phyloP scores from a whole-genome alignment of 2,888 invertebrate genomes.

The Tetragnatha montana region DNA sequence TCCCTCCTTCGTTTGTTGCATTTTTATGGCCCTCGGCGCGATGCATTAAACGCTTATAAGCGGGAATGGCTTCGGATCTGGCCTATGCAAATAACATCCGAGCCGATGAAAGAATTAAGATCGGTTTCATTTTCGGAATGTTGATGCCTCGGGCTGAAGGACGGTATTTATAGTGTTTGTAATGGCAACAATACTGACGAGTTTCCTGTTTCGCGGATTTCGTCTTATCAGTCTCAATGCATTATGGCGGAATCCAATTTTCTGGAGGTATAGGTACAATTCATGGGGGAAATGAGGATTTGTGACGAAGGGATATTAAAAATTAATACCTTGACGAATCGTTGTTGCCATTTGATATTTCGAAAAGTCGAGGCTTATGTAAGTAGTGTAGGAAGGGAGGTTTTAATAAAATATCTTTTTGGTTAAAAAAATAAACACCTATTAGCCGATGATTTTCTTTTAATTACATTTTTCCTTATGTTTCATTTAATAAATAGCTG shows the following conservation, averaged over 20 bases:
- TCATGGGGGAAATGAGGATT: too few relatives aligned
- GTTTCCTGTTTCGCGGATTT: constrained; percentile 15
- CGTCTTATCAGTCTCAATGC: not conserved
- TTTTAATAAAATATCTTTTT: too few relatives aligned
- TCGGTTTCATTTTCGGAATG: constrained; percentile 18
- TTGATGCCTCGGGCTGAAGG: constrained; percentile 28
- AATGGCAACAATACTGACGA: constrained; percentile 12
- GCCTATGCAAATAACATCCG: constrained; percentile 38
- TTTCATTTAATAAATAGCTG: too few relatives aligned
- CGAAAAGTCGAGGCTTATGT: too few relatives aligned
- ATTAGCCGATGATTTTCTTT: too few relatives aligned
- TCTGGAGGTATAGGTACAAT: not conserved
- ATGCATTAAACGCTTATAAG: constrained; percentile 53
- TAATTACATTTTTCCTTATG: too few relatives aligned
- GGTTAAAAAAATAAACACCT: too few relatives aligned
- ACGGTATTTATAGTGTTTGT: constrained; percentile 38
- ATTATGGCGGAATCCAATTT: not conserved
- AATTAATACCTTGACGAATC: too few relatives aligned
- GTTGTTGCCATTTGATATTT: too few relatives aligned
- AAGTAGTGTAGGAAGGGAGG: too few relatives aligned
- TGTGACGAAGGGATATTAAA: too few relatives aligned
- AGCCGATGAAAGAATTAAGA: constrained; percentile 47
- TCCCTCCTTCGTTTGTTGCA: not conserved
- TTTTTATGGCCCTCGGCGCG: constrained; percentile 13
- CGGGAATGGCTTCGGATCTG: constrained; percentile 8